Base-by-base conservation (phyloP, 2,113 vertebrate genomes). In the Stomatorhinus ivindoensis region DNA sequence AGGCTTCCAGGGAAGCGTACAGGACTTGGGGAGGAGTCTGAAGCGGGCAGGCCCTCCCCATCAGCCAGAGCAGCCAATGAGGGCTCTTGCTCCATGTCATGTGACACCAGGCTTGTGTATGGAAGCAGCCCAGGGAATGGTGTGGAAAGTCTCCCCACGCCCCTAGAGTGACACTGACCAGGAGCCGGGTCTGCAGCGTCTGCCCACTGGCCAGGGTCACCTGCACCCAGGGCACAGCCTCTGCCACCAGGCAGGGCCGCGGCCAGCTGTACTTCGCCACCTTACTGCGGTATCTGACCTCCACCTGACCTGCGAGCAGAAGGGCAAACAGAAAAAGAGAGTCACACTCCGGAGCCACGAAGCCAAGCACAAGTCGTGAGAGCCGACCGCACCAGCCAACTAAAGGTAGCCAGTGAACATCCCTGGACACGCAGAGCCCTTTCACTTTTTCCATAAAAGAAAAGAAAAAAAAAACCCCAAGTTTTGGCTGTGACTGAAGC, bases 251-350 rank as follows among this genome's bases (percentile, higher is more conserved):
- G 91, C 96, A 96, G 2, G 96, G 94, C 91, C 91, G 93, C 55
- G 98, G 97, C 98, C 98, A 98, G 13, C 94, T 94, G 87, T 97
- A 99, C 87, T 95, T 92, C 0, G 97, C 95, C 92, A 97, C 98
- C 95, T 95, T 97, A 93, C 96, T 98, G 92, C 94, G 91, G 95
- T 99, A 99, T 89, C 97, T 95, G 88, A 99, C 96, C 51, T 97
- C 95, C 92, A 99, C 97, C 4, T 94, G 95, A 88, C 97, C 98
- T 99, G 92, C 53, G 90, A 91, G 82, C 90, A 47, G 82, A 50
- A 89, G 90, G n/a, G 27, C 17, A 58, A 69, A 19, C 19, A 76
- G 31, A 47, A 50, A 42, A 53, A 84, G 21, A 19, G 44, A 24
- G 19, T 82, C 15, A 44, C 19, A 11, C 24, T 39, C 65, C 4